phyloP scores from a whole-genome alignment of 2,113 vertebrate genomes.

The Brachyistius frenatus region DNA sequence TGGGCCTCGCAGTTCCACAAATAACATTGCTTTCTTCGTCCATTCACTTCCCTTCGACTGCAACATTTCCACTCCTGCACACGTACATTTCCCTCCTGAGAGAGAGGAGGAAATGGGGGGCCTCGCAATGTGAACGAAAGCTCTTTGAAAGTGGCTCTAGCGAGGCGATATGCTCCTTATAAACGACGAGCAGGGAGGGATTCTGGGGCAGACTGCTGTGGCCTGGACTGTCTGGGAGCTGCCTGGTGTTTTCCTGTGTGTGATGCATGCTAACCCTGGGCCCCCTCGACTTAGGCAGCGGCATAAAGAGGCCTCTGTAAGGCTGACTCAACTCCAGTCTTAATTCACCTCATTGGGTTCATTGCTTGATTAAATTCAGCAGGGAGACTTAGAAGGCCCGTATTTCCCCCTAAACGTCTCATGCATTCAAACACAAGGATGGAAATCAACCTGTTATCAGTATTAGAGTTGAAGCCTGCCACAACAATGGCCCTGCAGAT shows the following conservation, averaged over 20 bases:
- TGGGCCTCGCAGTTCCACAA: conserved; percentile 79
- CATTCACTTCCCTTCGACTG: conserved; percentile 72
- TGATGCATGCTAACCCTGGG: conserved; percentile 75
- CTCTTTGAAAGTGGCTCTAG: conserved; percentile 72
- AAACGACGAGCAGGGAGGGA: conserved; percentile 60
- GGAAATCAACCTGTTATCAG: conserved; percentile 54
- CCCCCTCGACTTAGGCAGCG: conserved; percentile 56
- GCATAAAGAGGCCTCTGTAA: conserved; percentile 81
- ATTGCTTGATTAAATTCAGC: conserved; percentile 78
- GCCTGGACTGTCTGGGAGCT: conserved; percentile 72
- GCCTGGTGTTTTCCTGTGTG: conserved; percentile 79
- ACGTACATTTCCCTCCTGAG: conserved; percentile 82
- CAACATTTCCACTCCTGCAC: conserved; percentile 78
- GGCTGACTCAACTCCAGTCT: conserved; percentile 65
- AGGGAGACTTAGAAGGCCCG: conserved; percentile 34
- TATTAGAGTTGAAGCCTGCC: conserved; percentile 6
- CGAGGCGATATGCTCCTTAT: conserved; percentile 67
- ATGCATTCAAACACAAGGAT: conserved; percentile 43
- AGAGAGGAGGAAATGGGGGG: conserved; percentile 79
- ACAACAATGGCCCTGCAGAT: conserved; percentile 28
- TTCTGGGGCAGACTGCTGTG: conserved; percentile 61
- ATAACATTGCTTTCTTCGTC: conserved; percentile 76
- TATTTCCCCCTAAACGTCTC: conserved; percentile 3
- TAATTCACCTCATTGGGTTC: conserved; percentile 76
- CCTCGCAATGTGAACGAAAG: conserved; percentile 67